Evolutionary conservation across 2,888 invertebrate species (phyloP), one percentile per base, ranked within the genome.

Genomic region (Spicauda simplicius): DNA sequence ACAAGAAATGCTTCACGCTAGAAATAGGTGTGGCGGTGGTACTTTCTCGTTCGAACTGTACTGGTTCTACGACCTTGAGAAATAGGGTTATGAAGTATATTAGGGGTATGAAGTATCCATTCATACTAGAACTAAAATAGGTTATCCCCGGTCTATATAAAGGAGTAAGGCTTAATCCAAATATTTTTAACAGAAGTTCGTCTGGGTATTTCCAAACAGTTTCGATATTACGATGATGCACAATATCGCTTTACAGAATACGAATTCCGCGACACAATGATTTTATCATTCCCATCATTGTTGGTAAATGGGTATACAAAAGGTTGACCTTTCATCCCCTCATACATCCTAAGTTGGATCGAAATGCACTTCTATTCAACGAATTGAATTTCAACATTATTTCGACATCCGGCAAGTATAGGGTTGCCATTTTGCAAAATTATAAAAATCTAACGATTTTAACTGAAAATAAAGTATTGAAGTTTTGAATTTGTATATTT

Each of bases 381-480:
- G 64, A 57, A 64, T 64, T 57, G 64, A 57, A 64, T 64, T 57
- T 64, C 50, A 50, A 57, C 56, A 56, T 41, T 37, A 50, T 48
- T 37, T 50, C 20, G 19, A 52, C 50, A 57, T 52, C 37, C 20
- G 20, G 57, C 7, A 52, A 7, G n/a, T 33, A 18, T 45, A 64
- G 57, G 52, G 64, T 14, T 57, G 57, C 8, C 55, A 18, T 50
- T 8, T 45, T 41, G 41, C 41, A n/a, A 45, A 45, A 45, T 7
- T n/a, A n/a, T 45, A n/a, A 7, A 5, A 45, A n/a, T n/a, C 0
- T 4, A n/a, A 45, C n/a, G n/a, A 45, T 45, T n/a, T n/a, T 5
- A 8, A 5, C 2, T 45, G n/a, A n/a, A 5, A 45, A 5, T 11
- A 45, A 45, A 45, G 14, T 41, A n/a, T 41, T 1, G 14, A 5